Evolutionary conservation across 2,113 vertebrate species (phyloP).

Genomic region (Nyctibius bracteatus): DNA sequence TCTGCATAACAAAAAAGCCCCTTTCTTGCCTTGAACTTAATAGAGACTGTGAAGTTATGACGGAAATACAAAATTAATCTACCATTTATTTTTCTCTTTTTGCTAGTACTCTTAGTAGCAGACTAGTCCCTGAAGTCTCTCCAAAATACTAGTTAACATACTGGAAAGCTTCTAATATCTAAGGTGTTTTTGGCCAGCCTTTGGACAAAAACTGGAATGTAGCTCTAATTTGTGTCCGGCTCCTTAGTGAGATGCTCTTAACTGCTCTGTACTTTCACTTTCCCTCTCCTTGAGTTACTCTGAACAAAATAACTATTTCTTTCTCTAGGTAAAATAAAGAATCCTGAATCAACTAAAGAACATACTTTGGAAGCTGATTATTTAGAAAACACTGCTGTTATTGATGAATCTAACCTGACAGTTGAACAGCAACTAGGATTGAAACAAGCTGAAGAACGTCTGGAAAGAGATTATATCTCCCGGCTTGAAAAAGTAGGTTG

Average conservation of each 20-base stretch:
- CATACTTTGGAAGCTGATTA: constrained; percentile 71
- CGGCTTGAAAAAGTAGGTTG: constrained; percentile 87
- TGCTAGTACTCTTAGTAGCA: not conserved
- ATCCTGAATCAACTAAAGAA: constrained; percentile 71
- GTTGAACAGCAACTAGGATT: constrained; percentile 93
- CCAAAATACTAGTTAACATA: not conserved
- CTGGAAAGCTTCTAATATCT: not conserved
- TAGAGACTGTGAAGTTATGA: not conserved
- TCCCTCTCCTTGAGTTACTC: not conserved
- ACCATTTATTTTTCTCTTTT: not conserved
- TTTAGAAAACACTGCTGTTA: constrained; percentile 70
- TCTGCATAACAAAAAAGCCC: not conserved
- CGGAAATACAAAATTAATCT: not conserved
- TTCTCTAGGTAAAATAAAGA: constrained; percentile 78
- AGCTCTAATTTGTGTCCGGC: not conserved
- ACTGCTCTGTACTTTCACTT: not conserved
- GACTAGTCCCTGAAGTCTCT: not conserved
- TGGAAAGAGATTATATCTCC: constrained; percentile 95
- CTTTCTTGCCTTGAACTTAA: not conserved
- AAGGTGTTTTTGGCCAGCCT: not conserved
- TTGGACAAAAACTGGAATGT: not conserved
- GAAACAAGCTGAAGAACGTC: constrained; percentile 95
- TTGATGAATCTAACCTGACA: constrained; percentile 82
- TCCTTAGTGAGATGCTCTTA: not conserved
- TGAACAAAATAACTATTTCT: constrained; percentile 28